Evolutionary conservation across 2,113 vertebrate species (phyloP), one percentile per base, ranked within the genome.

Genomic region (Atherinomorus stipes): DNA sequence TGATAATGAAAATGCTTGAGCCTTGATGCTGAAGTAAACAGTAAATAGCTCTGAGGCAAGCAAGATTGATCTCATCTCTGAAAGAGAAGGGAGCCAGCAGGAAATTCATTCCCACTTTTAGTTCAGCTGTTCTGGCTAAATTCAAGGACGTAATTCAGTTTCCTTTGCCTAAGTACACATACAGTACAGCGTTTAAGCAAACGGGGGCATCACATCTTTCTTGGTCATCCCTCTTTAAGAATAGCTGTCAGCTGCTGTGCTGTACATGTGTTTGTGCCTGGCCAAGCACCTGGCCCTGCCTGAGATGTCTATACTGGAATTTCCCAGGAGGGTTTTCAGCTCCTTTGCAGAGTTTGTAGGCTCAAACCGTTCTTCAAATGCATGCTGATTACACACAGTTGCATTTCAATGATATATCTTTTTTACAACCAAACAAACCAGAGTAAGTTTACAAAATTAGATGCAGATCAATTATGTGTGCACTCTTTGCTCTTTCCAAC

Each of bases 41-140:
- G 74, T 83, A 71, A 84, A 79, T 76, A 84, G 57, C 79, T 90
- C 11, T 58, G 66, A 86, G 83, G 69, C 38, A 59, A 78, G 34
- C n/a, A 71, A 80, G 72, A 83, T 50, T 44, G 62, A 63, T 79
- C 53, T 72, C 12, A 51, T 71, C n/a, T 69, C 60, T 71, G 54
- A 22, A 56, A 49, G 62, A 85, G 37, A 2, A 60, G 51, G 67
- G 40, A 51, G 59, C 25, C 67, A 28, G 66, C 37, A 45, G 37
- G n/a, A 74, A n/a, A 77, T 44, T 62, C 38, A 76, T 40, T 62
- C 21, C 62, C 16, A 16, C 68, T 81, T 67, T 45, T 60, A 74
- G 1, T 69, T 47, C 21, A 69, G 45, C 59, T 54, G 10, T 63
- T 26, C 52, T 61, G 44, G 38, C 40, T 63, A 53, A 61, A 76